phyloP scores from a whole-genome alignment of 2,797 vertebrate genomes.

The Phataginus tetradactyla region DNA sequence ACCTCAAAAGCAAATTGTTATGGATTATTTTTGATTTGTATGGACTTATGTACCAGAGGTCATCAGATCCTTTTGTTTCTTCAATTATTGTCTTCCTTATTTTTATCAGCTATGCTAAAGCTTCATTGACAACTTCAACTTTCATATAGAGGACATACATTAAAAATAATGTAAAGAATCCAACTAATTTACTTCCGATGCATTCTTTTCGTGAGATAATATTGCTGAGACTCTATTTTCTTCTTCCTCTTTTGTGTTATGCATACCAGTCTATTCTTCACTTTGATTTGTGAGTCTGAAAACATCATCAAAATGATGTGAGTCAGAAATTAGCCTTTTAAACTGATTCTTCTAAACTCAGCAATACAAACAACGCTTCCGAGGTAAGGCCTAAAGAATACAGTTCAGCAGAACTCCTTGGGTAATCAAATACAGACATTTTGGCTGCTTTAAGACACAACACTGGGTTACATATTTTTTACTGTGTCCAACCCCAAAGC shows the following conservation, averaged over 20 bases:
- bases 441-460: neutral
- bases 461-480: neutral
- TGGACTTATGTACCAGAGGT: conserved; percentile 49
- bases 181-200: conserved; percentile 74
- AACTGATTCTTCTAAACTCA: conserved; percentile 16
- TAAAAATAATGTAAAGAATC: conserved; percentile 71
- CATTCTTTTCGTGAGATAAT: conserved; percentile 61
- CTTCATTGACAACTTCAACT: conserved; percentile 68
- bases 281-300: conserved; percentile 76
- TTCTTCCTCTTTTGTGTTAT: conserved; percentile 45
- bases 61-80: conserved; percentile 67
- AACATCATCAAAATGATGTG: conserved; percentile 71
- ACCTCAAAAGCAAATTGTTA: conserved; percentile 71
- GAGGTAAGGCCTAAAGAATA: neutral
- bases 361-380: neutral
- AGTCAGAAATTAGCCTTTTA: conserved; percentile 39
- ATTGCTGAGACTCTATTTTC: conserved; percentile 70
- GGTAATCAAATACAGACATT: neutral
- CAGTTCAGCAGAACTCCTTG: neutral
- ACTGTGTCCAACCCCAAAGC: neutral
- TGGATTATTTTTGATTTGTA: conserved; percentile 74
- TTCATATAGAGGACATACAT: conserved; percentile 70
- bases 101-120: conserved; percentile 63
- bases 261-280: conserved; percentile 73
- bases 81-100: conserved; percentile 57